A percentile compares a stretch with the other conserved stretches of the same genome.
Conservation (phyloP, 2,797 vertebrate species). For the Semotilus atromaculatus region DNA sequence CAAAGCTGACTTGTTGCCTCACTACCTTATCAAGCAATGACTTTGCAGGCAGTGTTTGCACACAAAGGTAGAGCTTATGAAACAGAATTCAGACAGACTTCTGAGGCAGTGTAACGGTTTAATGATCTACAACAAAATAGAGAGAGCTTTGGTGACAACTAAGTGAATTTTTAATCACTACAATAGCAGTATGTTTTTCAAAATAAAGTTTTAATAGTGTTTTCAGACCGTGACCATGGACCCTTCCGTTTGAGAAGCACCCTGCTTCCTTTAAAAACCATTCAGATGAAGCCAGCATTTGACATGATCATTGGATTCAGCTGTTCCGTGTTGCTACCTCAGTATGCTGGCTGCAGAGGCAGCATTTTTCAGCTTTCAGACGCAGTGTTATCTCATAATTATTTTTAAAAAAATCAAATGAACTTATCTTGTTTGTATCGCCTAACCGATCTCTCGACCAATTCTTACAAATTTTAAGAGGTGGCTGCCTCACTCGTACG, state of each 20-base stretch:
- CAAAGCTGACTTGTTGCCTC: background rate
- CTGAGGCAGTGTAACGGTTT: background rate
- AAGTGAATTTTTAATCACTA: background rate
- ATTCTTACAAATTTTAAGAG: too few species aligned
- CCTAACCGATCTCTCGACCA: too few species aligned
- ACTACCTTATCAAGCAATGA: background rate
- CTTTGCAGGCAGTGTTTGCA: background rate
- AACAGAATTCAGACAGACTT: background rate
- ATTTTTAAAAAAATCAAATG: accelerated
- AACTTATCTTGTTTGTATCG: background rate
- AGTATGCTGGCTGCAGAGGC: too few species aligned
- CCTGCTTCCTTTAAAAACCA: too few species aligned
- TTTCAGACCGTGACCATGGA: background rate
- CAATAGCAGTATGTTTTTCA: too few species aligned
- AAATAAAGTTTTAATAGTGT: background rate
- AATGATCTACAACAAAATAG: background rate
- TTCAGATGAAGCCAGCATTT: background rate
- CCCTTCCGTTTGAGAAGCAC: background rate
- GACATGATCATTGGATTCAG: background rate
- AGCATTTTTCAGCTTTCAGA: too few species aligned
- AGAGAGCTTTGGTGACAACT: background rate
- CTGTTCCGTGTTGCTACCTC: background rate
- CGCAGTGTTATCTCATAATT: background rate
- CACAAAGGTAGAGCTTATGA: background rate
- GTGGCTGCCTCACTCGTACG: too few species aligned